phyloP scores from a whole-genome alignment of 2,113 vertebrate species.

The Ctenomys sociabilis region DNA sequence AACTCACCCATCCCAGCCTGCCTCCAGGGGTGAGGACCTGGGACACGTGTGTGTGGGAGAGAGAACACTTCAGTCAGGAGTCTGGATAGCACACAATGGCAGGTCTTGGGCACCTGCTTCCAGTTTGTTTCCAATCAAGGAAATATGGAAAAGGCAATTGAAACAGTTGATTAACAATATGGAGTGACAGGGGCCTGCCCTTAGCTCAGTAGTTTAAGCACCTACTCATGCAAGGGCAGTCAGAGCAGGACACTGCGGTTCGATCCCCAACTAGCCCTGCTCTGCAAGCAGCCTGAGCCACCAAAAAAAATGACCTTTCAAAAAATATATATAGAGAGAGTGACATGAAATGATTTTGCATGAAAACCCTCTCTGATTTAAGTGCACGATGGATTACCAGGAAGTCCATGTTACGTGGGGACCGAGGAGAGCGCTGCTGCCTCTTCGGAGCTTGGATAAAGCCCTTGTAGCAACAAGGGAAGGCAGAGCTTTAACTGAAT shows the following conservation, averaged over 20 bases:
- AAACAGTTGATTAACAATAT: neutral
- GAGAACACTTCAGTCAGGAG: neutral
- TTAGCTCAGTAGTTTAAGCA: too few species aligned
- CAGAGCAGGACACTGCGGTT: too few species aligned
- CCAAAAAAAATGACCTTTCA: too few species aligned
- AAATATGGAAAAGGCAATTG: neutral
- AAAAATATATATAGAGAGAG: too few species aligned
- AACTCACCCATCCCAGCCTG: fast-evolving
- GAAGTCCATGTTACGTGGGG: neutral
- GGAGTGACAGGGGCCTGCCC: too few species aligned
- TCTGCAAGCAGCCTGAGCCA: too few species aligned
- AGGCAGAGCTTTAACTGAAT: neutral
- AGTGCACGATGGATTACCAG: too few species aligned
- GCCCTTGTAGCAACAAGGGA: neutral
- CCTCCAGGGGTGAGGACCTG: fast-evolving
- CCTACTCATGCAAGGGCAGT: too few species aligned
- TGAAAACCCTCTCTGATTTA: neutral
- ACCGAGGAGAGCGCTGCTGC: neutral
- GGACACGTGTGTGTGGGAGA: neutral
- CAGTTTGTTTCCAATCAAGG: neutral
- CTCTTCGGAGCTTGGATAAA: too few species aligned
- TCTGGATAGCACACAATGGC: too few species aligned
- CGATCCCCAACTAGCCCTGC: too few species aligned
- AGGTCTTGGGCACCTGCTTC: fast-evolving
- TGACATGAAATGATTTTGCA: neutral